Percentiles rank a stretch among this genome's conserved stretches.
Evolutionary conservation across 1,140 invertebrate species (phyloP).

Genomic region (Nasonia vitripennis): DNA sequence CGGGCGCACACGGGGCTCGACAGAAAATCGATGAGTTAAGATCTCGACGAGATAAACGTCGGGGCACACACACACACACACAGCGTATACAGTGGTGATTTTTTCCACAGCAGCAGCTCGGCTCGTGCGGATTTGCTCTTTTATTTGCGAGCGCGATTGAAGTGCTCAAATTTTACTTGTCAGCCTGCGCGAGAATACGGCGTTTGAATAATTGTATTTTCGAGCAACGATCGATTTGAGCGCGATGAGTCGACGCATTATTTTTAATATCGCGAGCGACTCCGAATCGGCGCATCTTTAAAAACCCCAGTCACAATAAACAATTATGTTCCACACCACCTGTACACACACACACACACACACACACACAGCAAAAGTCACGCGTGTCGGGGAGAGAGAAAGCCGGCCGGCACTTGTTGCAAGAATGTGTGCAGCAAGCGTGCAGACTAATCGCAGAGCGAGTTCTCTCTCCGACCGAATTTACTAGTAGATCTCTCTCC

Average conservation of each 20-base stretch:
- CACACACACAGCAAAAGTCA: background rate
- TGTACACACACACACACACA: too few relatives aligned
- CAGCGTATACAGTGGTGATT: background rate
- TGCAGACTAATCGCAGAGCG: background rate
- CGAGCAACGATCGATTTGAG: background rate
- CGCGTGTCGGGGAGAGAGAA: background rate
- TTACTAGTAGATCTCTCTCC: too few relatives aligned
- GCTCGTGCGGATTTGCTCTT: background rate
- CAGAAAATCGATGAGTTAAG: background rate
- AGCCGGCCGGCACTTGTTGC: conserved; percentile 7
- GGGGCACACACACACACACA: background rate
- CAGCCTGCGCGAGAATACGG: background rate
- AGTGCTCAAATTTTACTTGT: background rate
- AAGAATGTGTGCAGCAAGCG: background rate
- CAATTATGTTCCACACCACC: background rate
- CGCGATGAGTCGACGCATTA: background rate
- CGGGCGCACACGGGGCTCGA: background rate
- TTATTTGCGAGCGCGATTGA: background rate
- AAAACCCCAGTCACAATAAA: background rate
- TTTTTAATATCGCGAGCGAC: background rate
- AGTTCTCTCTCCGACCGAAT: background rate
- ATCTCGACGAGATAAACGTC: background rate
- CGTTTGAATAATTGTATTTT: background rate
- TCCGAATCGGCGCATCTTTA: background rate
- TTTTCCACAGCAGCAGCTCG: background rate